Percentiles rank a stretch among this genome's conserved stretches.
These are phyloP conservation scores for Diarsia brunnea DNA, from an alignment of 2,888 invertebrate species.

Conservation along the genomic window DNA sequence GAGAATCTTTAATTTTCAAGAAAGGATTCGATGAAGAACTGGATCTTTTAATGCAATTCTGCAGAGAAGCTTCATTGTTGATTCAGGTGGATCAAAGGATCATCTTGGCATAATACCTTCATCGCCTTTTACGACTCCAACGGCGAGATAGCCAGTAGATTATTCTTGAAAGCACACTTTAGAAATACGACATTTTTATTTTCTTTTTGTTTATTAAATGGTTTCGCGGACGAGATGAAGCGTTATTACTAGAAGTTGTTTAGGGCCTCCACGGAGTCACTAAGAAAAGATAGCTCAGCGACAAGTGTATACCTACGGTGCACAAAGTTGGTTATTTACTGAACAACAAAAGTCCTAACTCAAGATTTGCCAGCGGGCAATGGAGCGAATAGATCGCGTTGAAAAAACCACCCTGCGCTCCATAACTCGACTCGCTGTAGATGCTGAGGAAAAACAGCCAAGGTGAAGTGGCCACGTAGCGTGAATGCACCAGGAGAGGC, in stretches of 20 bases:
- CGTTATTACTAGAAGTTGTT: background rate
- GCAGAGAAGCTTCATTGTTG: slow-evolving; percentile 2
- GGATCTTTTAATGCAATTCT: background rate
- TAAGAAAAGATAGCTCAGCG: background rate
- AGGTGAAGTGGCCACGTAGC: background rate
- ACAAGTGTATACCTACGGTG: too few relatives aligned
- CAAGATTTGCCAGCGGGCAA: background rate
- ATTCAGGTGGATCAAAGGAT: slow-evolving; percentile 35
- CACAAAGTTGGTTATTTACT: too few relatives aligned
- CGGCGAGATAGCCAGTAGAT: slow-evolving; percentile 17
- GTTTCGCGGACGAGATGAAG: background rate
- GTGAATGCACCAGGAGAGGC: background rate
- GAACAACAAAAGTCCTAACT: background rate
- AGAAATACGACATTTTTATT: slow-evolving; percentile 11
- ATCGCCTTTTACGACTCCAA: slow-evolving; percentile 38
- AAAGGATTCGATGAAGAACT: background rate
- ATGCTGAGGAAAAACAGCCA: background rate
- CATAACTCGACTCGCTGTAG: background rate
- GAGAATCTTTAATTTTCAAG: background rate
- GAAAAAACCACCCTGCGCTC: background rate
- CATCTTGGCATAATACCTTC: slow-evolving; percentile 34
- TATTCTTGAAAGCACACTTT: slow-evolving; percentile 19
- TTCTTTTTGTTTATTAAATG: slow-evolving; percentile 8
- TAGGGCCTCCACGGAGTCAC: background rate
- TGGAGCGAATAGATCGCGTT: background rate